phyloP scores from a whole-genome alignment of 2,888 invertebrate genomes.

The Pycnomerus fuliginosus region DNA sequence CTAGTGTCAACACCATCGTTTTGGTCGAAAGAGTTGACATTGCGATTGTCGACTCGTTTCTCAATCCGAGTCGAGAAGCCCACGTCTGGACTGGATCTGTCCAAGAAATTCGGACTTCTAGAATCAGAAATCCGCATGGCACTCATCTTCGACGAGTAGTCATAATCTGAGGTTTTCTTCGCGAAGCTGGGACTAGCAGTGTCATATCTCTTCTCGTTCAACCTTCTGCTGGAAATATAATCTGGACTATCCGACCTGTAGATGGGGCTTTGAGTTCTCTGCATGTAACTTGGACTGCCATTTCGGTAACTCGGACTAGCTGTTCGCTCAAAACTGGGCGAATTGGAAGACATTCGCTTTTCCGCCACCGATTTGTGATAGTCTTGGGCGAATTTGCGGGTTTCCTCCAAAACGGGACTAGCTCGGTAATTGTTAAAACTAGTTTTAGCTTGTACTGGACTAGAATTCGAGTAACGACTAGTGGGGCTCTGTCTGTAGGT shows the following conservation, averaged over 20 bases:
- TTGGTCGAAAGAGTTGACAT: slow-evolving; percentile 29
- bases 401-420: slow-evolving; percentile 40
- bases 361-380: slow-evolving; percentile 45
- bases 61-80: slow-evolving; percentile 40
- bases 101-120: slow-evolving; percentile 45
- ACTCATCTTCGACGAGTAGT: slow-evolving; percentile 44
- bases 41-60: slow-evolving; percentile 41
- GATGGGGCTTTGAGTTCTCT: slow-evolving; percentile 43
- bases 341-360: slow-evolving; percentile 39
- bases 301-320: slow-evolving; percentile 45
- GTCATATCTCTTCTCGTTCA: slow-evolving; percentile 46
- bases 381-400: slow-evolving; percentile 45
- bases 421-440: slow-evolving; percentile 38
- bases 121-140: slow-evolving; percentile 45
- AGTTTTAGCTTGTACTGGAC: too few relatives aligned
- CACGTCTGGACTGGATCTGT: slow-evolving; percentile 42
- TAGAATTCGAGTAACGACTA: slow-evolving; percentile 41
- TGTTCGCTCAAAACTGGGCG: slow-evolving; percentile 37
- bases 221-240: slow-evolving; percentile 45
- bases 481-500: slow-evolving; percentile 48
- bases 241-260: slow-evolving; percentile 48
- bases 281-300: slow-evolving; percentile 46
- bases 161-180: slow-evolving; percentile 38
- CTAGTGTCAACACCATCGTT: slow-evolving; percentile 55
- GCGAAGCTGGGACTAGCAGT: slow-evolving; percentile 43